Base-by-base conservation (phyloP, 2,797 vertebrate genomes). In the Girardinus metallicus region DNA sequence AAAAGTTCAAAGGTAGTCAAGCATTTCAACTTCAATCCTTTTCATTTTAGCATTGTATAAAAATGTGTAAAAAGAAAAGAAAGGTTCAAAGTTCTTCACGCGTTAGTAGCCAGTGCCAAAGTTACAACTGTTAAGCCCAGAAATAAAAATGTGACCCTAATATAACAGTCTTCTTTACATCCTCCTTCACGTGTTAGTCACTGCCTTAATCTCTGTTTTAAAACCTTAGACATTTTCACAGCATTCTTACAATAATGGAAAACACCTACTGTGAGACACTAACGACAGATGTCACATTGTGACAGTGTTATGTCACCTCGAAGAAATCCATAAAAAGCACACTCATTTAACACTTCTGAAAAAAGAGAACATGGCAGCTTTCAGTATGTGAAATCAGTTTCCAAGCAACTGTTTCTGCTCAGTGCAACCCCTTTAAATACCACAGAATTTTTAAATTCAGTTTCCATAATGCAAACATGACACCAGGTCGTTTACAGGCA, bases 241-340 rank as follows among this genome's bases (percentile, higher is more conserved):
- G 10, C 9, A 16, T 21, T 55, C 15, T 81, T 36, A 72, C 12
- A 46, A 26, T 36, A n/a, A 60, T n/a, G n/a, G n/a, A 74, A 81
- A 83, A 73, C 62, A 84, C 62, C 77, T 78, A 75, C 23, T 57
- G 46, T 57, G 53, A 39, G 18, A n/a, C 21, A 53, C 75, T 46
- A 75, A 57, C 13, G n/a, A 8, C 10, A 26, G 15, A 10, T 3
- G 15, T 76, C 16, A 62, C 41, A 39, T 34, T 66, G 53, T 44
- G 46, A 10, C 31, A 6, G n/a, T 0, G 1, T 26, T 66, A 46
- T 51, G 26, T 18, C 23, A 15, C 36, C 0, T 3, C 4, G 18
- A 2, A 66, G 55, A 74, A 49, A 64, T 7, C 23, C 23, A 41
- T 3, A 66, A 76, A 51, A 77, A 60, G 5, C 5, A 31, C 44